These are phyloP conservation scores for Hydrocynus forskahlii DNA, from an alignment of 2,797 vertebrate genomes.

Conservation along the genomic window DNA sequence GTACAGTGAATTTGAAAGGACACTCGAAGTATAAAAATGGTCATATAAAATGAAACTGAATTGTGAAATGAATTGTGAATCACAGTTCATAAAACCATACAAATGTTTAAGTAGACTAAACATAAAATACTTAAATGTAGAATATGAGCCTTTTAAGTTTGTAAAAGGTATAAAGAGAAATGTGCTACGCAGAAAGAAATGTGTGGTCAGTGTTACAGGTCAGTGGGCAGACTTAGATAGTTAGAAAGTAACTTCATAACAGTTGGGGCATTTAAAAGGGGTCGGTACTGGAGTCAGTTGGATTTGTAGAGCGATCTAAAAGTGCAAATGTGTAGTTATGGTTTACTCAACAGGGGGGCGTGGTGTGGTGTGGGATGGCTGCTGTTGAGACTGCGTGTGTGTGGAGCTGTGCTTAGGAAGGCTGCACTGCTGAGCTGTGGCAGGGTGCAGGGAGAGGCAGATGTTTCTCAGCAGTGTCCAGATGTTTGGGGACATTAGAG, in stretches of 20 bases:
- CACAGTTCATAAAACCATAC: too few species aligned
- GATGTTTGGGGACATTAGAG: slow-evolving; percentile 42
- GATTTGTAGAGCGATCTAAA: background rate
- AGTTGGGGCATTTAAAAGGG: background rate
- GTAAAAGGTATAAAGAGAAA: too few species aligned
- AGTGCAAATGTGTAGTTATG: background rate
- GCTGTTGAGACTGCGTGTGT: background rate
- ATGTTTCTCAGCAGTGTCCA: slow-evolving; percentile 41
- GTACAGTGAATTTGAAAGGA: too few species aligned
- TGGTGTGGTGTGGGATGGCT: background rate
- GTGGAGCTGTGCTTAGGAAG: slow-evolving; percentile 40
- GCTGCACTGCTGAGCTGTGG: slow-evolving; percentile 6
- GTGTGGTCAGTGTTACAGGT: background rate
- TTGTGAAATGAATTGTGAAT: too few species aligned
- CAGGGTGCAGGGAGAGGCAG: slow-evolving; percentile 38
- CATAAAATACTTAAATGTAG: background rate
- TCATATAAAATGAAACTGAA: too few species aligned
- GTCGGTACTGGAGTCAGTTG: background rate
- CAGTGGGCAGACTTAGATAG: background rate
- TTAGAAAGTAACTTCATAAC: background rate
- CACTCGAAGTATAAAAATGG: too few species aligned
- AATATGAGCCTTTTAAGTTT: background rate
- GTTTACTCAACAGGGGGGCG: background rate
- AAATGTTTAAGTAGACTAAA: too few species aligned
- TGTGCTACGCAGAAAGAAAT: too few species aligned